A percentile compares a stretch with the other conserved stretches of the same genome.
phyloP scores from a whole-genome alignment of 2,888 invertebrate genomes.

The Watsonalla binaria region DNA sequence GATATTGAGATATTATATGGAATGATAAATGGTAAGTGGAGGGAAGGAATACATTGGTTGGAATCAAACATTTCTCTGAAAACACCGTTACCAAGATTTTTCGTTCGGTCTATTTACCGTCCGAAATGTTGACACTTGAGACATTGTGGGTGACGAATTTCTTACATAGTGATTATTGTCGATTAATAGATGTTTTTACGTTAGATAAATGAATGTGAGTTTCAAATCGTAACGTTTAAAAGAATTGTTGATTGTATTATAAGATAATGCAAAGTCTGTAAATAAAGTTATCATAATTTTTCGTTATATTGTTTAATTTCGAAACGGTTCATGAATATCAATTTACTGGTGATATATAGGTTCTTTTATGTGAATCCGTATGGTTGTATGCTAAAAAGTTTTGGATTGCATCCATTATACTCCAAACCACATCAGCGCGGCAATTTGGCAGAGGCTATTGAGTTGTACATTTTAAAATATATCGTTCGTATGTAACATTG shows the following conservation, averaged over 20 bases:
- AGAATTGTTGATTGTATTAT: conserved; percentile 76
- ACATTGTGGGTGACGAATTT: conserved; percentile 24
- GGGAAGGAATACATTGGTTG: no score
- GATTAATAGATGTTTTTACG: conserved; percentile 67
- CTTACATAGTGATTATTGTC: conserved; percentile 52
- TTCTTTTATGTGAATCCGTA: background rate
- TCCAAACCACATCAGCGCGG: conserved; percentile 51
- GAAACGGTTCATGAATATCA: background rate
- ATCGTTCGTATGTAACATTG: conserved; percentile 4
- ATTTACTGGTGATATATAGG: background rate
- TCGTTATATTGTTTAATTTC: conserved; percentile 29
- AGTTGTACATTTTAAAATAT: conserved; percentile 37
- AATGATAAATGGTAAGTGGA: no score
- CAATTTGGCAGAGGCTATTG: conserved; percentile 53
- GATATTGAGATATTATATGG: background rate
- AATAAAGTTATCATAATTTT: conserved; percentile 76
- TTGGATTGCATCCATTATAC: conserved; percentile 69
- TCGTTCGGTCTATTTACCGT: conserved; percentile 48
- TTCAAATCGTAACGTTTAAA: conserved; percentile 66
- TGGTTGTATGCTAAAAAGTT: conserved; percentile 45
- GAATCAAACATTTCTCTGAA: no score
- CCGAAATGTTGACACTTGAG: conserved; percentile 35
- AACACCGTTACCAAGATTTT: conserved; percentile 6
- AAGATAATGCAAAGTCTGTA: conserved; percentile 75
- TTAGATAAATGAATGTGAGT: conserved; percentile 74